phyloP scores from a whole-genome alignment of 2,888 invertebrate species.

The Drosophila borborema region DNA sequence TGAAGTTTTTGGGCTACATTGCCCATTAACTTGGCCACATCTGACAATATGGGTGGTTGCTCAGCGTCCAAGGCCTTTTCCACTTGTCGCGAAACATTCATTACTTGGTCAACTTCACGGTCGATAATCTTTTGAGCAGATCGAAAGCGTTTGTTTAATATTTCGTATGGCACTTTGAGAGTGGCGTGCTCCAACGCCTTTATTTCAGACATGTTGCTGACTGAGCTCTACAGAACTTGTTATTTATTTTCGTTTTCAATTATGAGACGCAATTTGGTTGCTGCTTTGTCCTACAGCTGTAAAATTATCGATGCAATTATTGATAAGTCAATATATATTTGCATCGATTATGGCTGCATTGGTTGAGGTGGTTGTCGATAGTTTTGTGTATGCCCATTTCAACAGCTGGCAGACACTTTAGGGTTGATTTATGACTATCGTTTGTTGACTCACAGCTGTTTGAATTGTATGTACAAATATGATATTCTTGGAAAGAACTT shows the following conservation, averaged over 20 bases:
- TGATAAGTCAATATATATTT: slow-evolving; percentile 6
- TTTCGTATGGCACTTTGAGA: slow-evolving; percentile 98
- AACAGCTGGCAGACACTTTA: neutral
- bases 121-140: slow-evolving; percentile 97
- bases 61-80: slow-evolving; percentile 85
- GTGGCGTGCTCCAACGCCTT: slow-evolving; percentile 98
- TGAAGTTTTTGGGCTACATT: slow-evolving; percentile 96
- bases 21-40: slow-evolving; percentile 92
- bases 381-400: neutral
- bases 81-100: slow-evolving; percentile 90
- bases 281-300: slow-evolving; percentile 59
- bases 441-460: neutral
- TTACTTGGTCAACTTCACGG: slow-evolving; percentile 95
- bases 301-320: slow-evolving; percentile 42
- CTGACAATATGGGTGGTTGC: slow-evolving; percentile 86
- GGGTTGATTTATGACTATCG: neutral
- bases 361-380: slow-evolving; percentile 16
- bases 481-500: too few relatives aligned
- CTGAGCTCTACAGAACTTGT: neutral
- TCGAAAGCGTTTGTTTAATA: slow-evolving; percentile 98
- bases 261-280: slow-evolving; percentile 52
- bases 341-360: slow-evolving; percentile 11
- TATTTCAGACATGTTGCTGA: slow-evolving; percentile 92
- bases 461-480: neutral
- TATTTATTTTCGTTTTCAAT: slow-evolving; percentile 49